Evolutionary conservation across 2,113 vertebrate genomes (phyloP).

Genomic region (Xenotilapia flavipinnis): DNA sequence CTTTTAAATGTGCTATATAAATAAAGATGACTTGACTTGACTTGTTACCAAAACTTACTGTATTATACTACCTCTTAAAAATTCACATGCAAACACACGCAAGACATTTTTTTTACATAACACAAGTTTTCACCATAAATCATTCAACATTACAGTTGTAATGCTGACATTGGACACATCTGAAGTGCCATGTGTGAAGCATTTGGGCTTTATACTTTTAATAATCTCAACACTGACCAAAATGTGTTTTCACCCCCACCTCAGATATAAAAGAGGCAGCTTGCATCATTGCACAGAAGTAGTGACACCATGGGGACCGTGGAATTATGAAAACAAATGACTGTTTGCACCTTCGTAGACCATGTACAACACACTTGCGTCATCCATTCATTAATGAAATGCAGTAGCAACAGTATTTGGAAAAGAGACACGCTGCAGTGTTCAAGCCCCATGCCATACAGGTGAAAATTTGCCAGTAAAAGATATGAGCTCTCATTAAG

Average conservation of each 20-base stretch:
- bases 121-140: not conserved
- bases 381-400: conserved; percentile 34
- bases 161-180: not conserved
- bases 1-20: not conserved
- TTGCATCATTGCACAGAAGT: conserved; percentile 46
- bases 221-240: not conserved
- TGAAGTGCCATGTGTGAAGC: not conserved
- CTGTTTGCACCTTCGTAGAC: conserved; percentile 34
- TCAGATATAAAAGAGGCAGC: conserved; percentile 18
- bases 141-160: not conserved
- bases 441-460: conserved; percentile 30
- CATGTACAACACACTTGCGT: conserved; percentile 42
- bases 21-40: not conserved
- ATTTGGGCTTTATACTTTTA: not conserved
- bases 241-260: conserved; percentile 1
- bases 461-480: conserved; percentile 65
- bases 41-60: not conserved
- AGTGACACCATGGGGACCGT: conserved; percentile 45
- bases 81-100: not conserved
- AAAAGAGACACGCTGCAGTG: not conserved
- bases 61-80: not conserved
- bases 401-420: conserved; percentile 33
- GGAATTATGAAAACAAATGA: conserved; percentile 26
- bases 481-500: conserved; percentile 56
- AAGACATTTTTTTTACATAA: not conserved